These are phyloP conservation scores for Thysanoteuthis rhombus DNA, from an alignment of 2,888 invertebrate genomes.

Conservation along the genomic window DNA sequence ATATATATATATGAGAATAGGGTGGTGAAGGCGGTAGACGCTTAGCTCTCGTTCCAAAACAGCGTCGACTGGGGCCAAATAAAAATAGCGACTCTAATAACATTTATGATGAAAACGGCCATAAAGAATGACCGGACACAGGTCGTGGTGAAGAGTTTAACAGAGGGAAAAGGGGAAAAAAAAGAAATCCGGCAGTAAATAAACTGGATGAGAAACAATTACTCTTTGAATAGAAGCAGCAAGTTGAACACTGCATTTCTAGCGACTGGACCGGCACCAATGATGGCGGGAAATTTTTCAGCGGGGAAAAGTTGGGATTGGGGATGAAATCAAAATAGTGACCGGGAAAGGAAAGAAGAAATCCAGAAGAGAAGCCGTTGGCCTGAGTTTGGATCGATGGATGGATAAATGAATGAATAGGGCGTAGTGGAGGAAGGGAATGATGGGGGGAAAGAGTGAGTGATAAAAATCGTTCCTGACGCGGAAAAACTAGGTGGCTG, in stretches of 20 bases:
- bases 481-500: not conserved
- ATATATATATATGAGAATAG: not conserved
- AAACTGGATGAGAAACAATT: conserved; percentile 1
- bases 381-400: not conserved
- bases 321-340: not conserved
- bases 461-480: not conserved
- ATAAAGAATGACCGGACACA: not conserved
- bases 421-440: not conserved
- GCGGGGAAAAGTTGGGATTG: not conserved
- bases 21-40: not conserved
- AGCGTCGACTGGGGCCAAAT: not conserved
- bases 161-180: not conserved
- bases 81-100: not conserved
- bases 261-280: not conserved
- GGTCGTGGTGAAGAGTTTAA: not conserved
- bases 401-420: not conserved
- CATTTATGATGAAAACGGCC: not conserved
- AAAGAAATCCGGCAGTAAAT: not conserved
- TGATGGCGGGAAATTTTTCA: not conserved
- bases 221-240: not conserved
- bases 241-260: not conserved
- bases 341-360: not conserved
- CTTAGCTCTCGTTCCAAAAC: not conserved
- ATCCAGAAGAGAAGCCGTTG: not conserved
- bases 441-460: too few species aligned